phyloP scores from a whole-genome alignment of 2,888 invertebrate genomes.

The Acleris emargana region DNA sequence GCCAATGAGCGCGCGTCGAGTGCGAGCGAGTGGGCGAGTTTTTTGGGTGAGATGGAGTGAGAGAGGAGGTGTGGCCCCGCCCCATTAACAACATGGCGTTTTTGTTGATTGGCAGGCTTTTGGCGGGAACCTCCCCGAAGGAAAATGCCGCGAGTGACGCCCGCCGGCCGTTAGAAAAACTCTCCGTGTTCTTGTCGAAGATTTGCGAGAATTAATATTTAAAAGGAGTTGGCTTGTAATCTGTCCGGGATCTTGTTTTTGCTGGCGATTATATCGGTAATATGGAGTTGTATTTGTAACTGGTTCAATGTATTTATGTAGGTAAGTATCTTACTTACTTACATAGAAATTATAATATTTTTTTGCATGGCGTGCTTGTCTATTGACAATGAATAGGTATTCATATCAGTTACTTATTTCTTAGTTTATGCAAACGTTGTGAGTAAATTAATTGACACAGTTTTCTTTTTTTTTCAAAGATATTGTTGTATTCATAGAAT shows the following conservation, averaged over 20 bases:
- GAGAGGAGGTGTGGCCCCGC: slow-evolving; percentile 74
- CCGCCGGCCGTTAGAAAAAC: slow-evolving; percentile 28
- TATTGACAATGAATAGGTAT: no score
- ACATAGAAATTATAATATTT: no score
- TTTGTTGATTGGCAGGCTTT: slow-evolving; percentile 84
- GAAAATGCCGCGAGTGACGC: slow-evolving; percentile 59
- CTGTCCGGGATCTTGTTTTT: neutral
- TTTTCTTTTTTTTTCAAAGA: no score
- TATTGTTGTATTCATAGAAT: no score
- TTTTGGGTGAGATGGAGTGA: slow-evolving; percentile 59
- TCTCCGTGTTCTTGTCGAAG: slow-evolving; percentile 16
- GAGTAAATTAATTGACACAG: no score
- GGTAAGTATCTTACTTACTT: neutral
- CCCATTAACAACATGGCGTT: slow-evolving; percentile 87
- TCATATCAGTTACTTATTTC: no score
- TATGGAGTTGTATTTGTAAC: neutral
- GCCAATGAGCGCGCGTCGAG: slow-evolving; percentile 73
- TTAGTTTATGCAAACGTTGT: no score
- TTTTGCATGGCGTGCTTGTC: no score
- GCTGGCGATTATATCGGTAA: neutral
- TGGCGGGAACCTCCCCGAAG: slow-evolving; percentile 66
- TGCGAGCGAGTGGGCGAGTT: slow-evolving; percentile 61
- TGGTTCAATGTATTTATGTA: neutral
- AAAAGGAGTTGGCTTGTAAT: slow-evolving; percentile 4
- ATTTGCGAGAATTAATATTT: slow-evolving; percentile 3